Percentiles rank a stretch among this genome's conserved stretches.
phyloP scores from a whole-genome alignment of 2,888 invertebrate genomes.

The Folsomia candida region DNA sequence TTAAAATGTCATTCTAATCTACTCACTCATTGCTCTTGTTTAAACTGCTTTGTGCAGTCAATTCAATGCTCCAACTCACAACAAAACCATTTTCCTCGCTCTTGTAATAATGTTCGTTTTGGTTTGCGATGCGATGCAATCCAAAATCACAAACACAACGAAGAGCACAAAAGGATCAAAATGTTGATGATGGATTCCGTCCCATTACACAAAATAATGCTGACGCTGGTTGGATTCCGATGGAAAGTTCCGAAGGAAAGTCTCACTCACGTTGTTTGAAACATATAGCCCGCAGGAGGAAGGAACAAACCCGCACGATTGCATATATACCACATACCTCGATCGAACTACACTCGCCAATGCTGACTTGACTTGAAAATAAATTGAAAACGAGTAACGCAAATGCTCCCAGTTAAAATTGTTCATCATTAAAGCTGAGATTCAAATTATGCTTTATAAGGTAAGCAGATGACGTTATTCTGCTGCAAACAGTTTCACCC shows the following conservation, averaged over 20 bases:
- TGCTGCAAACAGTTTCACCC: too few species aligned
- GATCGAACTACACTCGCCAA: not conserved
- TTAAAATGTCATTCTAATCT: conserved; percentile 25
- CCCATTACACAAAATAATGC: conserved; percentile 5
- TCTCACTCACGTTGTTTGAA: too few species aligned
- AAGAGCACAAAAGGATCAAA: not conserved
- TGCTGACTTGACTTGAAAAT: not conserved
- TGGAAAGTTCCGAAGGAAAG: not conserved
- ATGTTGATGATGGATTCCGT: not conserved
- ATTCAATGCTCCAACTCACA: not conserved
- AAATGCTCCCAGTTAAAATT: too few species aligned
- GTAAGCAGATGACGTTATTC: too few species aligned
- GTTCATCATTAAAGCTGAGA: too few species aligned
- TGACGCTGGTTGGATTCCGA: not conserved
- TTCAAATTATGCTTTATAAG: too few species aligned
- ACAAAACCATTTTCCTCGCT: not conserved
- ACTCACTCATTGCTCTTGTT: conserved; percentile 1
- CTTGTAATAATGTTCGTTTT: not conserved
- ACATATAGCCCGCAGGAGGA: not conserved
- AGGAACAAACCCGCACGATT: too few species aligned
- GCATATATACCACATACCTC: not conserved
- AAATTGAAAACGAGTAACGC: not conserved
- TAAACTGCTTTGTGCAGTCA: not conserved
- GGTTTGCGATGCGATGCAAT: not conserved
- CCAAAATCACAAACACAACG: not conserved